Conservation (phyloP, 2,113 vertebrate species). For the Eulemur macaco region DNA sequence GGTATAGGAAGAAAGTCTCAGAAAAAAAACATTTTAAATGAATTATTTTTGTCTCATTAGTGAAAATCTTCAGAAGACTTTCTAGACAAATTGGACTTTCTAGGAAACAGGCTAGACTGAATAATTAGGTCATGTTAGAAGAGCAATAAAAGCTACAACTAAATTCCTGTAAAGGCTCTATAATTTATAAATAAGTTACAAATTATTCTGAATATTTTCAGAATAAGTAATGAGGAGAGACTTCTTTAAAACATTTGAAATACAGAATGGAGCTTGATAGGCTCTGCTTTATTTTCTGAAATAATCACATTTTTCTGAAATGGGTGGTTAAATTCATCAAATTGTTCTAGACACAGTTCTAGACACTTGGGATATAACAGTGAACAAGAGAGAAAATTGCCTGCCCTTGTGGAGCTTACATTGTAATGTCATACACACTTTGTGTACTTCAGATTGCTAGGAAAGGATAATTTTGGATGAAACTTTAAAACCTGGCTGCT, state of each 20-base stretch:
- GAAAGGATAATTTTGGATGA: background rate
- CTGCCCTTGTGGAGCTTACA: background rate
- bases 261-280: background rate
- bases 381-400: conserved; percentile 5
- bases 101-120: conserved; percentile 23
- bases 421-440: background rate
- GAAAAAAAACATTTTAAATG: background rate
- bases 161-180: conserved; percentile 38
- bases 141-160: conserved; percentile 23
- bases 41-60: conserved; percentile 54
- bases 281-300: conserved; percentile 39
- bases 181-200: conserved; percentile 50
- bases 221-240: conserved; percentile 35
- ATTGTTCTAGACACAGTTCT: conserved; percentile 14
- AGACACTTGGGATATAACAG: background rate
- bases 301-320: conserved; percentile 29
- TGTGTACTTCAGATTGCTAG: background rate
- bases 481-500: conserved; percentile 11
- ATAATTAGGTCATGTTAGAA: conserved; percentile 46
- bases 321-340: conserved; percentile 12
- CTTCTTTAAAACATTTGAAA: conserved; percentile 29
- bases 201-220: conserved; percentile 43
- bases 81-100: conserved; percentile 43
- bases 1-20: conserved; percentile 33
- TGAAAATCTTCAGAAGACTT: conserved; percentile 48